Evolutionary conservation across 2,888 invertebrate species (phyloP), one percentile per base, ranked within the genome.

Genomic region (Drosophila koepferae): DNA sequence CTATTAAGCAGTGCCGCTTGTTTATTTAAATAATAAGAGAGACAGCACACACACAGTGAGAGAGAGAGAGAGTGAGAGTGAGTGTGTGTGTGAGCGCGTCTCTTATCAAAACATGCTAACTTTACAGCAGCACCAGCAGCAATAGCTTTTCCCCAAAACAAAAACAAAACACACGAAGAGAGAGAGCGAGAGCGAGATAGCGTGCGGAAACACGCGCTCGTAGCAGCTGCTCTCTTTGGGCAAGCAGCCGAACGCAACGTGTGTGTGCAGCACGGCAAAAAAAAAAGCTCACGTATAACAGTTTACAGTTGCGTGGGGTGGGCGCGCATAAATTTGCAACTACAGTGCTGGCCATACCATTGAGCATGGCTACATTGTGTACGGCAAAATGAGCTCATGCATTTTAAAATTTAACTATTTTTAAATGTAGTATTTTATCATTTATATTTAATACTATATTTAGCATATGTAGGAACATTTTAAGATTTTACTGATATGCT

Each of bases 121-220:
- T 68, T 46, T 58, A 53, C 61, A 63, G 58, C 51, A 31, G n/a
- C 72, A 78, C 71, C 63, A 65, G 59, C 51, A 34, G 14, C 73
- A 59, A 48, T n/a, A 59, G 28, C 40, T 60, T 66, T 68, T 76
- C 66, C 55, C 46, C 46, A 80, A 82, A 80, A 80, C 82, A 82
- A 80, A 80, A 83, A 86, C 81, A 86, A 76, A 72, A 49, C 68
- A 23, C 66, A 51, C 56, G 34, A 60, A 81, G 31, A 65, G 75
- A 66, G 59, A 62, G 58, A 36, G 62, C 48, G 59, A 55, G 53
- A 82, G 61, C 43, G 66, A 63, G 58, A 82, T 34, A 66, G 79
- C 67, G 53, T 46, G 65, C 65, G 75, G 54, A 62, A 77, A n/a
- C 55, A 38, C 38, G 20, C 43, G 38, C 38, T 63, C 31, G 53